A percentile compares a stretch with the other conserved stretches of the same genome.
These are phyloP conservation scores for Leucopsar rothschildi DNA, from an alignment of 2,113 vertebrate species.

Conservation along the genomic window DNA sequence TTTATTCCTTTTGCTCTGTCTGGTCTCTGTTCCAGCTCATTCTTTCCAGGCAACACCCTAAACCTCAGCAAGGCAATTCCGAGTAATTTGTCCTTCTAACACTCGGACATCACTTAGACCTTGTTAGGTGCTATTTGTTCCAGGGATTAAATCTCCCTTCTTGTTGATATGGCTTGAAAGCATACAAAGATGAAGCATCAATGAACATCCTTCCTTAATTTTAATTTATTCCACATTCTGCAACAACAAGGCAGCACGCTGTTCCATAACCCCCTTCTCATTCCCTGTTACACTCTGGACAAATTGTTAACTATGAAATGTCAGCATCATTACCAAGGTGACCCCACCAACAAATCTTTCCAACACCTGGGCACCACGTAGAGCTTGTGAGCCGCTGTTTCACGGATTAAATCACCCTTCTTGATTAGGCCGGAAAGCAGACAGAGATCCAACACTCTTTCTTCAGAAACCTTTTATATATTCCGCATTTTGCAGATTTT, in stretches of 20 bases:
- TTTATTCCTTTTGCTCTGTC: too few species aligned
- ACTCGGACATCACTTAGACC: background rate
- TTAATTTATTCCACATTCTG: background rate
- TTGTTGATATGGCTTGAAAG: background rate
- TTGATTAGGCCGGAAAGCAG: rapidly evolving
- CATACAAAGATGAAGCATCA: background rate
- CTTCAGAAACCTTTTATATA: rapidly evolving
- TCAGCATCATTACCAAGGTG: background rate
- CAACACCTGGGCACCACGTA: background rate
- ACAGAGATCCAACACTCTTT: background rate
- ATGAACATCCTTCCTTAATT: background rate
- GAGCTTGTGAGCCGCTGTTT: background rate
- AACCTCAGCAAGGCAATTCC: background rate
- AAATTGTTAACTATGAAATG: background rate
- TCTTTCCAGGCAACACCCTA: background rate
- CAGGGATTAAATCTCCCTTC: background rate
- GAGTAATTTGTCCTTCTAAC: background rate
- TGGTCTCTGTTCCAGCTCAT: too few species aligned
- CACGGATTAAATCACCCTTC: background rate
- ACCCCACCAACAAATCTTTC: background rate
- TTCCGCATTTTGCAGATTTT: rapidly evolving
- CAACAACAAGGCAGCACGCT: background rate
- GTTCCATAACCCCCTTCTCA: background rate
- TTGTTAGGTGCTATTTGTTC: background rate
- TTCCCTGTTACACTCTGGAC: background rate